phyloP scores from a whole-genome alignment of 1,140 invertebrate genomes.

The Dendrolimus kikuchii region DNA sequence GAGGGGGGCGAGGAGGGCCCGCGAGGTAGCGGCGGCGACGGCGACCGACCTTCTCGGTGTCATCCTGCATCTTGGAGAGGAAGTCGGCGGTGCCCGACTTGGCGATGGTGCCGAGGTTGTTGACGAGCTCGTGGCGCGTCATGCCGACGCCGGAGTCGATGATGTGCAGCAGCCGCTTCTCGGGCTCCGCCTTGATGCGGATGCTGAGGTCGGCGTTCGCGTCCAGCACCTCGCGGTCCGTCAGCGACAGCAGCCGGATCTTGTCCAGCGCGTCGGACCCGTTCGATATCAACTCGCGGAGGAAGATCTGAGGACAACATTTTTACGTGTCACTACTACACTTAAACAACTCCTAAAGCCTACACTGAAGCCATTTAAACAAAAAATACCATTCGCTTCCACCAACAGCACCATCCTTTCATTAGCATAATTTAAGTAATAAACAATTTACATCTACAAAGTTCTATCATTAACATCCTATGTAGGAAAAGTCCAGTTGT shows the following conservation, averaged over 20 bases:
- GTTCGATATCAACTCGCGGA: slow-evolving; percentile 98
- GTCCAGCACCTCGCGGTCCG: slow-evolving; percentile 84
- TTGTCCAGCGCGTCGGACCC: slow-evolving; percentile 97
- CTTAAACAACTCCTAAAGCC: too few relatives aligned
- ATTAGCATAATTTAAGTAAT: too few relatives aligned
- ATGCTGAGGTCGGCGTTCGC: slow-evolving; percentile 90
- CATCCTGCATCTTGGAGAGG: slow-evolving; percentile 92
- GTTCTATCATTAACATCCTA: too few relatives aligned
- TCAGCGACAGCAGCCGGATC: slow-evolving; percentile 93
- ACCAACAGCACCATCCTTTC: too few relatives aligned
- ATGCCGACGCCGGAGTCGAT: slow-evolving; percentile 98
- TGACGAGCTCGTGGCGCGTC: slow-evolving; percentile 95
- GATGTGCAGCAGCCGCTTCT: slow-evolving; percentile 94
- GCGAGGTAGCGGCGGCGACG: too few relatives aligned
- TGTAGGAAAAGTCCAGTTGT: too few relatives aligned
- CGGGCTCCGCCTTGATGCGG: slow-evolving; percentile 97
- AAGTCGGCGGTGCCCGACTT: slow-evolving; percentile 99
- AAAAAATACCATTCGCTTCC: too few relatives aligned
- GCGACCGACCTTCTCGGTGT: slow-evolving; percentile 27
- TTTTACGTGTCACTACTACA: too few relatives aligned
- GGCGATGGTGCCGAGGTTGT: slow-evolving; percentile 98
- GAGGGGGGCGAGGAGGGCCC: too few relatives aligned
- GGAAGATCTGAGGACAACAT: slow-evolving; percentile 82
- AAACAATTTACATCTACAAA: too few relatives aligned
- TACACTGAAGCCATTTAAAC: too few relatives aligned